Percentiles rank a stretch among this genome's conserved stretches.
These are phyloP conservation scores for Ephialtes manifestator DNA, from an alignment of 2,888 invertebrate species.

Conservation along the genomic window DNA sequence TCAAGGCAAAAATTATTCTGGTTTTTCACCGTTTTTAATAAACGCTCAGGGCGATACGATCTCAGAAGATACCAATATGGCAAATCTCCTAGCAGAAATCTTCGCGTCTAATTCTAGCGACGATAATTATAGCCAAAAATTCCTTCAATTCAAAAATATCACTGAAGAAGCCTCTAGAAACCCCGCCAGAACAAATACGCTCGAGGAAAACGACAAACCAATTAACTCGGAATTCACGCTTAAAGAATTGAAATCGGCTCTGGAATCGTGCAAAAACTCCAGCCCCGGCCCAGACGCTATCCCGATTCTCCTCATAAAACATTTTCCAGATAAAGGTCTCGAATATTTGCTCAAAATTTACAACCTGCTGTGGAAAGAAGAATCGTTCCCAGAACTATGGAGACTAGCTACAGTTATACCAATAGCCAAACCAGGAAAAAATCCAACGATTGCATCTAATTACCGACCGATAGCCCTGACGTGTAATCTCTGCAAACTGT, in stretches of 20 bases:
- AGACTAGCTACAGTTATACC: too few relatives aligned
- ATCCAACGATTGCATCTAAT: too few relatives aligned
- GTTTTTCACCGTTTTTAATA: neutral
- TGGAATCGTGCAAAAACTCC: neutral
- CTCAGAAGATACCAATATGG: neutral
- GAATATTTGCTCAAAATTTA: too few relatives aligned
- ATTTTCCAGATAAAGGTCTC: too few relatives aligned
- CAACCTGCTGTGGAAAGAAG: too few relatives aligned
- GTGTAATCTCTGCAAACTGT: too few relatives aligned
- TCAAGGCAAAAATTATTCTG: constrained; percentile 18
- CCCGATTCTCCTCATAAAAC: too few relatives aligned
- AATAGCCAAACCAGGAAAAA: too few relatives aligned
- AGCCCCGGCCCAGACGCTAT: neutral
- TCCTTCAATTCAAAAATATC: neutral
- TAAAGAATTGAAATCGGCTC: neutral
- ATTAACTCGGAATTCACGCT: neutral
- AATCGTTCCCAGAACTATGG: too few relatives aligned
- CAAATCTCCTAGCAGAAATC: neutral
- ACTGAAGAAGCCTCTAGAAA: neutral
- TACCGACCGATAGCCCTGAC: too few relatives aligned
- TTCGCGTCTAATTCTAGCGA: neutral
- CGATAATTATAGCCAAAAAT: neutral
- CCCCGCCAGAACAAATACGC: too few relatives aligned
- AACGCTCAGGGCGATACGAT: neutral
- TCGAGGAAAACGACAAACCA: neutral